These are phyloP conservation scores for Leptoclinus maculatus DNA, from an alignment of 2,797 vertebrate genomes.

Conservation along the genomic window DNA sequence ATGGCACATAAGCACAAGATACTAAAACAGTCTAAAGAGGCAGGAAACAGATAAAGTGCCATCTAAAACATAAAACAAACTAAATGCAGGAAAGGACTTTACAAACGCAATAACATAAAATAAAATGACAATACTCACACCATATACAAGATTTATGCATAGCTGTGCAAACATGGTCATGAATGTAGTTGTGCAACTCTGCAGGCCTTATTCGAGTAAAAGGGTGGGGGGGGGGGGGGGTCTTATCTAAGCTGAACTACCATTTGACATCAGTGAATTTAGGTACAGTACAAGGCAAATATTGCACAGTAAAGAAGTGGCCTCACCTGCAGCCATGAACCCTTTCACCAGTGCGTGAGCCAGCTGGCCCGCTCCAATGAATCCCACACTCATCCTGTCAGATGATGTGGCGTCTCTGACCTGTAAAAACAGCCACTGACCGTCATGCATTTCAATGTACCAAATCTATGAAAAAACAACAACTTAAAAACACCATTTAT, in stretches of 20 bases:
- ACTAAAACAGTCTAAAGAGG: neutral
- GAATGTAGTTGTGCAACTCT: neutral
- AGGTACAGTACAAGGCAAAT: neutral
- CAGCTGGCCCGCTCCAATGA: slow-evolving; percentile 93
- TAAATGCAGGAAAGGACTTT: neutral
- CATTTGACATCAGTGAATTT: neutral
- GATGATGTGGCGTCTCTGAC: slow-evolving; percentile 49
- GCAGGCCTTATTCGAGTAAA: neutral
- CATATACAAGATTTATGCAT: neutral
- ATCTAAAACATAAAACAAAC: neutral
- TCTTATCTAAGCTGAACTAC: neutral
- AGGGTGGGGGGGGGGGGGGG: too few species aligned
- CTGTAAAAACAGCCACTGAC: slow-evolving; percentile 29
- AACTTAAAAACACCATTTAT: neutral
- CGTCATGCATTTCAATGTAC: neutral
- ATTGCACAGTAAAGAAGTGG: neutral
- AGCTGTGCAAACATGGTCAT: neutral
- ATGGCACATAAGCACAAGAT: neutral
- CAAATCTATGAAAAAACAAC: neutral
- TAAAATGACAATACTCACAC: neutral
- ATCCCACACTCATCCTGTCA: slow-evolving; percentile 90
- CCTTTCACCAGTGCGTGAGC: slow-evolving; percentile 91
- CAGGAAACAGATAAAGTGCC: neutral
- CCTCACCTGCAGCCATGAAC: slow-evolving; percentile 90
- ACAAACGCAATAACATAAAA: neutral